Evolutionary conservation across 2,113 vertebrate genomes (phyloP), one percentile per base, ranked within the genome.

Genomic region (Aleadryas rufinucha): DNA sequence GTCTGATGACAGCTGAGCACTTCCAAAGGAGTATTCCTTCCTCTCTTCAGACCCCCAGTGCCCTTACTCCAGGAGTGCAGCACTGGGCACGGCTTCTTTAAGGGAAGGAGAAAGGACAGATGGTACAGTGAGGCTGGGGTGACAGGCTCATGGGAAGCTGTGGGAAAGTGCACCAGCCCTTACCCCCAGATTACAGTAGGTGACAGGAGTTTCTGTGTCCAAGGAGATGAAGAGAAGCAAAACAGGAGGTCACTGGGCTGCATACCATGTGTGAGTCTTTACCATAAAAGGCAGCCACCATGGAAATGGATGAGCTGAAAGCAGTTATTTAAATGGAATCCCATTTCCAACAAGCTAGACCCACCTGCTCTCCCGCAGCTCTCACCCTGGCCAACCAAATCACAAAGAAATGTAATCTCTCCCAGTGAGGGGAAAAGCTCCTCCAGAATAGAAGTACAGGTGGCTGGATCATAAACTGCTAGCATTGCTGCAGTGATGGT

Each of bases 101-200:
- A 30, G 54, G 53, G 26, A 35, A 72, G 8, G 8, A 61, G 17
- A 31, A 57, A 72, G 33, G 19, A 33, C 19, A 52, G n/a, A 18
- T 3, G 8, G 15, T 44, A 4, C 28, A 39, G 33, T 6, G 44
- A 78, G 17, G 15, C 15, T 84, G 54, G 16, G 21, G 15, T 1
- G 6, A 42, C 33, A 33, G 33, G 13, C 37, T 56, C 0, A 0
- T 52, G 31, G 10, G 13, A 65, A 60, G 15, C 26, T 37, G 52
- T 13, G 19, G 19, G 19, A 75, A 42, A 54, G 7, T 6, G 5
- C 53, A 35, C 13, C 35, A 72, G 17, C 50, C 26, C 60, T 88
- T 56, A 64, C 3, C 3, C 11, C 22, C 3, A 2, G 35, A 33
- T 31, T 63, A 4, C 5, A 9, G 11, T 24, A 35, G 39, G 27